Percentiles rank a stretch among this genome's conserved stretches.
These are phyloP conservation scores for Cephus nigrinus DNA, from an alignment of 2,888 invertebrate species.

Conservation along the genomic window DNA sequence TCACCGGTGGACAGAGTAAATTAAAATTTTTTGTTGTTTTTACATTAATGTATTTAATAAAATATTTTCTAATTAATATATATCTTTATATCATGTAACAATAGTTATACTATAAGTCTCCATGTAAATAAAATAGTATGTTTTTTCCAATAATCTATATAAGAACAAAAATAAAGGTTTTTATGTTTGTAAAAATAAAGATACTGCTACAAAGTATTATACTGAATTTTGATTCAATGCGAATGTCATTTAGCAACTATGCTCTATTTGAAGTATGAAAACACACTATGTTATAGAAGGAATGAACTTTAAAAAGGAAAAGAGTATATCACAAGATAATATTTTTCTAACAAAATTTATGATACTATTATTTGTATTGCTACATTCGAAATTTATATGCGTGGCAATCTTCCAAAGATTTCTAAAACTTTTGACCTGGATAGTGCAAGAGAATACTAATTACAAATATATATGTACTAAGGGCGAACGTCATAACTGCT, in stretches of 20 bases:
- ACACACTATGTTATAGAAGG: neutral
- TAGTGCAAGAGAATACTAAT: neutral
- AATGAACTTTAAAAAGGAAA: neutral
- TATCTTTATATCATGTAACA: neutral
- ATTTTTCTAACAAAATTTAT: neutral
- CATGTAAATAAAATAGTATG: neutral
- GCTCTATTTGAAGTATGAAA: neutral
- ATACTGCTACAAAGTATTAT: no score
- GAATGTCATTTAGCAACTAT: neutral
- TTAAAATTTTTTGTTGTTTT: constrained; percentile 4
- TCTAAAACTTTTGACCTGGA: neutral
- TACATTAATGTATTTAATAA: neutral
- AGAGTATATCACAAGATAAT: neutral
- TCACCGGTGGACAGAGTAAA: constrained; percentile 95
- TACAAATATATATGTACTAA: neutral
- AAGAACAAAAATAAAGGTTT: no score
- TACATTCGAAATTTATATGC: neutral
- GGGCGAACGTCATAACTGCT: no score
- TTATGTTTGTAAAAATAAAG: no score
- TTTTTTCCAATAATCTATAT: no score
- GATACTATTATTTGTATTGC: neutral
- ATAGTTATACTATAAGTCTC: neutral
- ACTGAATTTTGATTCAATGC: no score
- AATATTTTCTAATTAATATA: neutral
- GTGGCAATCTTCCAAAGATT: neutral